A percentile compares a stretch with the other conserved stretches of the same genome.
phyloP scores from a whole-genome alignment of 1,140 invertebrate species.

The Pseudomyrmex dendroicus region DNA sequence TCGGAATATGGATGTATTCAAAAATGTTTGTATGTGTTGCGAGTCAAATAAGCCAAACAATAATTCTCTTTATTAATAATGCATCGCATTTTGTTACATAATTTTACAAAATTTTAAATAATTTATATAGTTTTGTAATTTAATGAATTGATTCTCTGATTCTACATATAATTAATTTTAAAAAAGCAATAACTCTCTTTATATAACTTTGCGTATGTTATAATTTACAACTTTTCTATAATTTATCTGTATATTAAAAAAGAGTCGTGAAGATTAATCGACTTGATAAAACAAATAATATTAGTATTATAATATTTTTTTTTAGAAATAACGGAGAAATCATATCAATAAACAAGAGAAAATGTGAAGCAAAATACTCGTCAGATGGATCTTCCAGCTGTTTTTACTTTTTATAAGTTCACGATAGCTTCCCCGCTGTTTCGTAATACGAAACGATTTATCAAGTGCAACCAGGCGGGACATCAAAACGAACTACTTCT shows the following conservation, averaged over 20 bases:
- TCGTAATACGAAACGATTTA: conserved; percentile 61
- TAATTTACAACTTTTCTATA: background rate
- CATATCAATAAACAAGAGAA: conserved; percentile 33
- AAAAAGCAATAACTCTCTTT: background rate
- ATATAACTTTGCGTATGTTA: too few species aligned
- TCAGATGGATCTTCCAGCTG: conserved; percentile 21
- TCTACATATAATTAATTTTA: background rate
- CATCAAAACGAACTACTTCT: conserved; percentile 56
- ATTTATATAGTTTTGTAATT: background rate
- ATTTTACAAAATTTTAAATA: background rate
- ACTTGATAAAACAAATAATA: background rate
- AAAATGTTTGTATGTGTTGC: background rate
- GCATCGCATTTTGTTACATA: background rate
- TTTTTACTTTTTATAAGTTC: conserved; percentile 26
- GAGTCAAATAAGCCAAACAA: background rate
- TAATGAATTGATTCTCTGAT: background rate
- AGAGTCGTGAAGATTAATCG: background rate
- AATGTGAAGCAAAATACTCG: conserved; percentile 30
- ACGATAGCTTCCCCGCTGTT: conserved; percentile 53
- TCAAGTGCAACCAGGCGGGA: conserved; percentile 62
- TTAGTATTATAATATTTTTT: background rate
- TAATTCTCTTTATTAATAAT: background rate
- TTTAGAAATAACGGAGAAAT: conserved; percentile 6
- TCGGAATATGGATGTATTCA: background rate
- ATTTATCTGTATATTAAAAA: background rate